These are phyloP conservation scores for Steromphala cineraria DNA, from an alignment of 2,888 invertebrate species.

Conservation along the genomic window DNA sequence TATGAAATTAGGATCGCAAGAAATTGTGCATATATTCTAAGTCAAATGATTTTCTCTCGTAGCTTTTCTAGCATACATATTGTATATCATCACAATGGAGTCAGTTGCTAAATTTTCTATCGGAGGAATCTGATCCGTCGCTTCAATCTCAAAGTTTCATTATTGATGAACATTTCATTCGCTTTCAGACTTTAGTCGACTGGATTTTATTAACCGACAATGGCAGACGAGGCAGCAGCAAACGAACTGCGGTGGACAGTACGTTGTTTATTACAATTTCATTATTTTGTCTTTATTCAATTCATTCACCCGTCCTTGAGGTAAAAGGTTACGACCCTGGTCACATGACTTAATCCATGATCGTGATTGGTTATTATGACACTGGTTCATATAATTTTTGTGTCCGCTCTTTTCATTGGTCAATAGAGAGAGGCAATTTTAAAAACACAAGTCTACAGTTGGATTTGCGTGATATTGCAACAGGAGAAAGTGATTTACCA, in stretches of 20 bases:
- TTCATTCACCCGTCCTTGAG: constrained; percentile 1
- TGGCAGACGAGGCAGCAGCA: constrained; percentile 1
- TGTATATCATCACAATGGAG: no score
- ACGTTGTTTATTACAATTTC: not conserved
- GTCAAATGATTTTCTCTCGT: no score
- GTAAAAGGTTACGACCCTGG: not conserved
- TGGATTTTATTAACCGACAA: not conserved
- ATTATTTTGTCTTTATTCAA: not conserved
- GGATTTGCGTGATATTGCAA: not conserved
- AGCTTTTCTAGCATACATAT: no score
- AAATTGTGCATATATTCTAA: no score
- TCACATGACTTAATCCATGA: not conserved
- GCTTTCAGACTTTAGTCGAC: no score
- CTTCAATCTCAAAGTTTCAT: no score
- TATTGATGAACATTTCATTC: no score
- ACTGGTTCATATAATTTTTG: not conserved
- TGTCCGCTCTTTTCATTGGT: constrained; percentile 31
- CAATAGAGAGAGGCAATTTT: not conserved
- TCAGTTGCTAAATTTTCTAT: no score
- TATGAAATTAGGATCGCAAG: no score
- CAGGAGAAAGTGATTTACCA: no score
- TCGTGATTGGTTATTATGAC: not conserved
- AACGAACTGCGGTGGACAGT: not conserved
- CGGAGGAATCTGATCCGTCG: no score
- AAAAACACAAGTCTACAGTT: not conserved